phyloP scores from a whole-genome alignment of 2,797 vertebrate genomes.

The Falco biarmicus region DNA sequence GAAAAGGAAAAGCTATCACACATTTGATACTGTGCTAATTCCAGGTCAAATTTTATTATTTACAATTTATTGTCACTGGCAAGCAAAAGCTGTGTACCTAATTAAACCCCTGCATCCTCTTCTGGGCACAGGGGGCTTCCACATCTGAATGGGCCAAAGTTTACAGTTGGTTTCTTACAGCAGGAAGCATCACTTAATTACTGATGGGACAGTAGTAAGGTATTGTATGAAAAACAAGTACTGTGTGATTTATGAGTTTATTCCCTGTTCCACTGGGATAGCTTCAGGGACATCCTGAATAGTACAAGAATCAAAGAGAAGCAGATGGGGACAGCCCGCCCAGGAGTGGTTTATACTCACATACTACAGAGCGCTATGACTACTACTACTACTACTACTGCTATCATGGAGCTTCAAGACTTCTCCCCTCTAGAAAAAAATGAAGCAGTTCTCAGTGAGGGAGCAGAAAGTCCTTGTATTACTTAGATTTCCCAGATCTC shows the following conservation, averaged over 20 bases:
- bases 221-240: background rate
- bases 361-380: background rate
- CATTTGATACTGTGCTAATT: background rate
- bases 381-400: background rate
- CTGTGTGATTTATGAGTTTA: background rate
- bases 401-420: background rate
- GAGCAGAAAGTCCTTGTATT: background rate
- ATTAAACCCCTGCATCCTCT: background rate
- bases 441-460: background rate
- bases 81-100: background rate
- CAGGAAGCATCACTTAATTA: background rate
- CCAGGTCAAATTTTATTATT: background rate
- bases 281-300: background rate
- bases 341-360: background rate
- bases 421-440: background rate
- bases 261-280: background rate
- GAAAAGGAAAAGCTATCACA: background rate
- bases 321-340: background rate
- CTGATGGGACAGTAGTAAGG: background rate
- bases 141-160: background rate
- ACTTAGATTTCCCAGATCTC: background rate
- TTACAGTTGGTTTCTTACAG: background rate
- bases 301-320: background rate
- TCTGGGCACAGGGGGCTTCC: background rate
- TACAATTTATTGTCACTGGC: background rate